Conservation (phyloP, 2,888 invertebrate genomes). For the Noctua pronuba region DNA sequence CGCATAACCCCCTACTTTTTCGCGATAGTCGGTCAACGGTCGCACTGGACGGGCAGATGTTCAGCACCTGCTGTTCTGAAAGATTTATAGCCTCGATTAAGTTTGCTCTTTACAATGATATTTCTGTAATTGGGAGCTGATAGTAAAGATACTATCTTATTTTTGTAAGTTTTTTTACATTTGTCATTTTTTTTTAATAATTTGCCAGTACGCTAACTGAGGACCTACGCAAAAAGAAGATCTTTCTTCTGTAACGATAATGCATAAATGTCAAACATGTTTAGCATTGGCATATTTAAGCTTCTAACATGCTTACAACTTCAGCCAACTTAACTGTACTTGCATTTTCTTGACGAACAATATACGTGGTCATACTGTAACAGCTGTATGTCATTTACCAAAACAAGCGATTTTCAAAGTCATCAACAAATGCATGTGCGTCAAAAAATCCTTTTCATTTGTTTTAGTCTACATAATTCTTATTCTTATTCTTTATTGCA, state of each 20-base stretch:
- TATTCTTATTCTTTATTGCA: too few relatives aligned
- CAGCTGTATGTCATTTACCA: neutral
- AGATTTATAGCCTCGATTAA: conserved; percentile 59
- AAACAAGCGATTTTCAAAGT: neutral
- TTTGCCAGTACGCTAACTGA: neutral
- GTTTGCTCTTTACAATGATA: conserved; percentile 54
- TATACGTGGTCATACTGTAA: neutral
- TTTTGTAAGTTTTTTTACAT: conserved; percentile 15
- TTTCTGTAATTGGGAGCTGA: conserved; percentile 48
- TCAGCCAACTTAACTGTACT: neutral
- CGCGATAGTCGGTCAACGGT: conserved; percentile 41
- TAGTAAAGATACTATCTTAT: conserved; percentile 18
- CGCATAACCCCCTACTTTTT: conserved; percentile 28
- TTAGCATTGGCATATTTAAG: neutral
- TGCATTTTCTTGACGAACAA: neutral
- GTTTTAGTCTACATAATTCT: neutral
- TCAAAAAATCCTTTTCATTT: neutral
- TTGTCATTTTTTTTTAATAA: neutral
- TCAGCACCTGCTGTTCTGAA: conserved; percentile 35
- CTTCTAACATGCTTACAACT: neutral
- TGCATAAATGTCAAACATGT: too few relatives aligned
- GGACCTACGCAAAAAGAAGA: neutral
- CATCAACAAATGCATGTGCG: neutral
- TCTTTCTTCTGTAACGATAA: neutral
- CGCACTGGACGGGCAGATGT: conserved; percentile 41